These are phyloP conservation scores for Julus scandinavius DNA, from an alignment of 2,888 invertebrate genomes.

Conservation along the genomic window DNA sequence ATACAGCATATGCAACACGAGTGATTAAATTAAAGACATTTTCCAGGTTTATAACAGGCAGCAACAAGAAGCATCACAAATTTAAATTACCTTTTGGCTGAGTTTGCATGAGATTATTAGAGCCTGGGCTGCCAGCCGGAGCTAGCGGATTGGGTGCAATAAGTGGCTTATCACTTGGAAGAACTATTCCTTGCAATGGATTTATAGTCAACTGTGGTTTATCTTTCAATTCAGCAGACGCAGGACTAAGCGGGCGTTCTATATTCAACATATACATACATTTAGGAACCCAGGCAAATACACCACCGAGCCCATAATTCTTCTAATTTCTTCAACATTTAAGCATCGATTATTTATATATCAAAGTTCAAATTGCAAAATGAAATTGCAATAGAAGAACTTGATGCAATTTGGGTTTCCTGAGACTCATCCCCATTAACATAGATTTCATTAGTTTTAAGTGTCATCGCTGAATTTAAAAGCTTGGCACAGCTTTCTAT, in stretches of 20 bases:
- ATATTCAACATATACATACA: conserved; percentile 57
- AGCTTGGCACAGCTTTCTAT: too few relatives aligned
- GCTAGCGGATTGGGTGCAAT: conserved; percentile 15
- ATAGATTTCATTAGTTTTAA: too few relatives aligned
- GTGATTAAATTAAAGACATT: background rate
- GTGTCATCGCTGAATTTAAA: too few relatives aligned
- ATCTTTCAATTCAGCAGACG: conserved; percentile 59
- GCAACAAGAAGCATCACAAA: background rate
- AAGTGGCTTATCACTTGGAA: conserved; percentile 58
- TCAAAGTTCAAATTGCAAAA: too few relatives aligned
- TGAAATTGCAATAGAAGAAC: too few relatives aligned
- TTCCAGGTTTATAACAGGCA: background rate
- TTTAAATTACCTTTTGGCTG: conserved; percentile 51
- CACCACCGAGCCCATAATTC: conserved; percentile 48
- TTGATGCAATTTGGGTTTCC: too few relatives aligned
- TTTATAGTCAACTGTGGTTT: conserved; percentile 53
- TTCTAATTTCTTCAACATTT: too few relatives aligned
- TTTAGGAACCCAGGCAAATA: conserved; percentile 28
- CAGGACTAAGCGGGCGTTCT: conserved; percentile 61
- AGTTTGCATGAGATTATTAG: conserved; percentile 27
- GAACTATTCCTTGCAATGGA: background rate
- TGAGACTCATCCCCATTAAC: too few relatives aligned
- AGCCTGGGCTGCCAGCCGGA: conserved; percentile 54
- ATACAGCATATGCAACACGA: background rate
- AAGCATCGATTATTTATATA: too few relatives aligned